Conservation (phyloP, 2,888 invertebrate genomes). For the Xanthia icteritia region DNA sequence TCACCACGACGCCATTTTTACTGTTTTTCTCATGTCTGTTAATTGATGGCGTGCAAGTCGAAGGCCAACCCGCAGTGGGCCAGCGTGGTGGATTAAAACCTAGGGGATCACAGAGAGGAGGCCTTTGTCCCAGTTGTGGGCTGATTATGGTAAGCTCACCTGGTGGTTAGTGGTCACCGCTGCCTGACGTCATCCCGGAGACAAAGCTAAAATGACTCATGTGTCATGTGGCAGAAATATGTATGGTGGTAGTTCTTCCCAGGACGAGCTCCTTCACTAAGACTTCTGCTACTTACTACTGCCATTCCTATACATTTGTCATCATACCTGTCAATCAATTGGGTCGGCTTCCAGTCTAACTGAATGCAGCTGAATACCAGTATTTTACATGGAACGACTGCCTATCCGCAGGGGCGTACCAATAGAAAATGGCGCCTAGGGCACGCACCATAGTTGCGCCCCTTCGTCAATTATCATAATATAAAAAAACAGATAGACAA, state of each 20-base stretch:
- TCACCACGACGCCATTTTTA: constrained; percentile 17
- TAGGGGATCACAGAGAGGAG: background rate
- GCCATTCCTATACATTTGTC: background rate
- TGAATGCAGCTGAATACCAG: no score
- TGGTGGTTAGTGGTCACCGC: background rate
- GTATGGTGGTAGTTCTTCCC: background rate
- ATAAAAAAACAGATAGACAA: no score
- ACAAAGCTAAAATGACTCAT: background rate
- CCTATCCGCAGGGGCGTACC: no score
- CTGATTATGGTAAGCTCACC: background rate
- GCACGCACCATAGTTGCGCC: no score
- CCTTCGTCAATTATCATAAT: no score
- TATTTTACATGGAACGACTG: no score
- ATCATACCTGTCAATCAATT: no score
- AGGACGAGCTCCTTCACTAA: background rate
- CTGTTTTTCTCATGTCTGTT: constrained; percentile 16
- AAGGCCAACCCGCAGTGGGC: background rate
- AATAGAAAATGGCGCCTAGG: no score
- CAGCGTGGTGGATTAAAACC: background rate
- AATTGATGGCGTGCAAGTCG: background rate
- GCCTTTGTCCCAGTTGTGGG: no score
- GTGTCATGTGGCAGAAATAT: background rate
- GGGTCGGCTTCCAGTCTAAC: no score
- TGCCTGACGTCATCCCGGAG: background rate
- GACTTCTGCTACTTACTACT: background rate